Conservation (phyloP, 2,888 invertebrate species). For the Tribolium freemani region DNA sequence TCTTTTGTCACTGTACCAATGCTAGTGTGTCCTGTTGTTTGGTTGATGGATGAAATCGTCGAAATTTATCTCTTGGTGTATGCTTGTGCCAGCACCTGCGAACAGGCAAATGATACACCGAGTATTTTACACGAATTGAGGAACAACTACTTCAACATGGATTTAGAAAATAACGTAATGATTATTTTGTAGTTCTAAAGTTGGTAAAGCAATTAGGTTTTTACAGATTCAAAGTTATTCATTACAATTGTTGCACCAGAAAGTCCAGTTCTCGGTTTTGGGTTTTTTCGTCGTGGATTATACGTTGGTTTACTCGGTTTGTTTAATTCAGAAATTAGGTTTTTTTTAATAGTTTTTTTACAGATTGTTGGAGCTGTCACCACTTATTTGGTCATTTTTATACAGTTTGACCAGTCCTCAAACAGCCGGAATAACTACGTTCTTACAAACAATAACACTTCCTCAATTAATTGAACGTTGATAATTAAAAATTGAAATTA, state of each 20-base stretch:
- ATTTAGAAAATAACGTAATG: constrained; percentile 65
- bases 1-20: constrained; percentile 38
- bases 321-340: not conserved
- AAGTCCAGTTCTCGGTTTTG: constrained; percentile 67
- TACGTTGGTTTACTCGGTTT: constrained; percentile 68
- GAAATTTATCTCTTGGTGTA: constrained; percentile 56
- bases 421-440: not conserved
- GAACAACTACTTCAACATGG: constrained; percentile 62
- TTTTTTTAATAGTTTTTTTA: constrained; percentile 34
- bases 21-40: constrained; percentile 49
- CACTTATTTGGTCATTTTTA: constrained; percentile 68
- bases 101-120: constrained; percentile 66
- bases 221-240: constrained; percentile 69
- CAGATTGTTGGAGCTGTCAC: constrained; percentile 68
- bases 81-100: constrained; percentile 53
- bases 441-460: not conserved
- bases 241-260: constrained; percentile 68
- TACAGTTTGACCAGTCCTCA: constrained; percentile 64
- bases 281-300: constrained; percentile 69
- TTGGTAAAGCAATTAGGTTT: not conserved
- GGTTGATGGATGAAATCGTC: constrained; percentile 55
- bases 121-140: constrained; percentile 66
- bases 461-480: no score
- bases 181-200: not conserved
- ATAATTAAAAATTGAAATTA: no score